Evolutionary conservation across 2,888 invertebrate species (phyloP).

Genomic region (Eristalinus sepulchralis): DNA sequence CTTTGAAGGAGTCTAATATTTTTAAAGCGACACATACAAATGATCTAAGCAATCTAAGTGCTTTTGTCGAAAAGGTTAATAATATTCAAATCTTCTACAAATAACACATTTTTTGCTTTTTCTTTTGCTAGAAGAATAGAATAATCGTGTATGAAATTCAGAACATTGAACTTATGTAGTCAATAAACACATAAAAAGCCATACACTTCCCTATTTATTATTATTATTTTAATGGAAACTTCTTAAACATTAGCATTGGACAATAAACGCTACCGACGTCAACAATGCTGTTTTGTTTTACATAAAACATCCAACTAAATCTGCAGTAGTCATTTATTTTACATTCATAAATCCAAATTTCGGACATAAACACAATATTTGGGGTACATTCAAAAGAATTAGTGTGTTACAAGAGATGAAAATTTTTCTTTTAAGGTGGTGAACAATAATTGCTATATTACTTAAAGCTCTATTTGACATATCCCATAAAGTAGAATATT

Average conservation of each 20-base stretch:
- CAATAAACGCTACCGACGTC: not conserved
- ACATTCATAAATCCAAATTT: too few species aligned
- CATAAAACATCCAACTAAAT: not conserved
- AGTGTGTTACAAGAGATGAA: not conserved
- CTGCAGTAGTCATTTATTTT: not conserved
- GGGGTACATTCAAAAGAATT: not conserved
- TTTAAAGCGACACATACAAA: too few species aligned
- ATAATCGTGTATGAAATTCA: not conserved
- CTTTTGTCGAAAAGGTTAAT: not conserved
- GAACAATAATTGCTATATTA: too few species aligned
- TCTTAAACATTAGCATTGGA: not conserved
- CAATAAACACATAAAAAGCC: conserved; percentile 18
- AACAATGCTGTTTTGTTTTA: not conserved
- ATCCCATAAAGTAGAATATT: too few species aligned
- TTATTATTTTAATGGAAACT: not conserved
- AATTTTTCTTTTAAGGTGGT: too few species aligned
- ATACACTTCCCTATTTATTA: not conserved
- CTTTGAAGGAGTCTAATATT: too few species aligned
- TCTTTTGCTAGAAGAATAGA: not conserved
- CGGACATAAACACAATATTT: too few species aligned
- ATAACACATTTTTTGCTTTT: not conserved
- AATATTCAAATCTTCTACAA: not conserved
- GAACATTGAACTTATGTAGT: conserved; percentile 14
- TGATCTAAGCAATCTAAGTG: too few species aligned
- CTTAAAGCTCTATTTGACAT: too few species aligned